Evolutionary conservation across 2,888 invertebrate genomes (phyloP), one percentile per base, ranked within the genome.

Genomic region (Cyclophora punctaria): DNA sequence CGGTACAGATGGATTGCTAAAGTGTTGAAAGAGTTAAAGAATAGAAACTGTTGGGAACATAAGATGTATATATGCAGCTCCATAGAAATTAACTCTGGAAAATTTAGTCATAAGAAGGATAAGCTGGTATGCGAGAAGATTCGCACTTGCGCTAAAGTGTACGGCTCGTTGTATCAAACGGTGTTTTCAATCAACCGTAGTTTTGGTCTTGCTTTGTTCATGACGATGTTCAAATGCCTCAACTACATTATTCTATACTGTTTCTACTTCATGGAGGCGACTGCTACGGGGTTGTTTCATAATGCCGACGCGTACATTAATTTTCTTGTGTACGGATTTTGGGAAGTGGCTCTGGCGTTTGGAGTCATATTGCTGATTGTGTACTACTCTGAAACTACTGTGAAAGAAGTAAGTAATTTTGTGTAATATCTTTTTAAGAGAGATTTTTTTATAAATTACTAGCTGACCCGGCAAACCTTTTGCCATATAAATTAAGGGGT

Each of bases 191-290:
- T 60, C 1, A 78, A 76, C 47, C 56, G 54, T 4, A 58, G 67
- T 44, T 83, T 69, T 50, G 82, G 83, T 2, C 51, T 73, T 3
- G 60, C 73, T 3, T 42, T 82, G 7, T 56, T 71, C 3, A 44
- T 73, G n/a, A 79, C 71, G 0, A 63, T 78, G 59, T 43, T 71
- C 0, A 43, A 71, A 5, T 70, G 64, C 44, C 55, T 78, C 0
- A 55, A 67, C 6, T 64, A 66, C 7, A 68, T 78, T 5, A 65
- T 78, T 35, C 52, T 83, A 44, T 75, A 82, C 50, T 62, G 78
- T 53, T 83, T 80, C 57, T 83, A 83, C 56, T 77, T 84, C 41
- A 80, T 84, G 83, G 84, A 83, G 55, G 84, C 81, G 3, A 82
- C 80, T 0, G 80, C 81, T 1, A 67, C 73, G 0, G 78, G 82